Evolutionary conservation across 30 jellyfish, hydroid and myxozoan species (phyloP), one percentile per base, ranked within the genome.

Genomic region (Sanderia malayensis): DNA sequence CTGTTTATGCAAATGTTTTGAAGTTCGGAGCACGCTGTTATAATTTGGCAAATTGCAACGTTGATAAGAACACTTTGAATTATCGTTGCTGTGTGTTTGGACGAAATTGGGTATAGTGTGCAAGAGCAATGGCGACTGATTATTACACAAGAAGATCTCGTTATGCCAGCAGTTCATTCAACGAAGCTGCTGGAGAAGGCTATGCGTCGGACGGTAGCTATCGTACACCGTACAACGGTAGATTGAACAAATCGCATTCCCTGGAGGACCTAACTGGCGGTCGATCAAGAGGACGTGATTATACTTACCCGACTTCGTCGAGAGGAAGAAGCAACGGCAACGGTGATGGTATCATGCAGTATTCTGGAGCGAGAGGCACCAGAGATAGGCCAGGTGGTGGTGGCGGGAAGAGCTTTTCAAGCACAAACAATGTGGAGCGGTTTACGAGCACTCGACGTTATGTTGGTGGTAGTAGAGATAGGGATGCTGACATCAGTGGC

Each of bases 91-190:
- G n/a, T n/a, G n/a, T n/a, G n/a, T n/a, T n/a, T n/a, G n/a, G n/a
- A n/a, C n/a, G n/a, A n/a, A n/a, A n/a, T n/a, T n/a, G n/a, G n/a
- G n/a, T n/a, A n/a, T n/a, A n/a, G n/a, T n/a, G n/a, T n/a, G n/a
- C n/a, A n/a, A n/a, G n/a, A n/a, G 25, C 17, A 13, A 79, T 79
- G 90, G 28, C 81, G 13, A 29, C 60, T 21, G 13, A 80, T 33
- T 80, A 55, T 30, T 67, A 68, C 76, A 34, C 93, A 65, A 58
- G 85, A 61, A 82, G 84, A 7, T 80, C 83, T 21, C 84, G 93
- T 18, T 69, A 67, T 44, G 84, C 84, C 20, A 70, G 76, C 29
- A 61, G 71, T 25, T 46, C 79, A 44, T 67, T 49, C 28, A 32
- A 55, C 44, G 84, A 70, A 24, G n/a, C n/a, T n/a, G n/a, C n/a